Evolutionary conservation across 2,888 invertebrate species (phyloP), one percentile per base, ranked within the genome.

Genomic region (Mythimna vitellina): DNA sequence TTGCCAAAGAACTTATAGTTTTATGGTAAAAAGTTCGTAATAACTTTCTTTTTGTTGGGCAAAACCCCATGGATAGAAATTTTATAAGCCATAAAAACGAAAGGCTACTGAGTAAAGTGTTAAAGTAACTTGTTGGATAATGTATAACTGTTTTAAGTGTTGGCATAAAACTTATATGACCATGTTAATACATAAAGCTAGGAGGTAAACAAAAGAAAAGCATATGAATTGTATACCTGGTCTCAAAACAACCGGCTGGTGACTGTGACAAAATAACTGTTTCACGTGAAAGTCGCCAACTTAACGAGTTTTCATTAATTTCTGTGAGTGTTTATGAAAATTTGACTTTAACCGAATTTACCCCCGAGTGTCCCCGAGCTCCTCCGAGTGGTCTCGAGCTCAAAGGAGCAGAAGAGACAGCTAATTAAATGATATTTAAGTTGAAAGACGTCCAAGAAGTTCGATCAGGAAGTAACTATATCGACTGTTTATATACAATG

Each of bases 291-390:
- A 62, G 60, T 64, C 61, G 25, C 38, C 71, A 66, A 73, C 65
- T 71, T 76, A 80, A 81, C 72, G 73, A 81, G 79, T 82, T 83
- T 76, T 71, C 78, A 82, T 83, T 80, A 82, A 80, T 74, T 80
- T 82, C 68, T 79, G 65, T 17, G 62, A 83, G 81, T 83, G 85
- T 83, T 82, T 82, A 80, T 80, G 78, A 82, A 88, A 88, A 66
- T 83, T 89, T 74, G 65, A 76, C 67, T 64, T 76, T 71, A 73
- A 77, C 42, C 38, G 38, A 80, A 75, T 78, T 78, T 22, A 65
- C 54, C 60, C 63, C 64, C 29, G 63, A 65, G 60, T 58, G 65
- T 78, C 64, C 62, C 76, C 46, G 60, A 67, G 49, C 62, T n/a
- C 57, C 64, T 12, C 25, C 25, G 61, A 46, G 25, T 20, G 61